Conservation (phyloP, 2,113 vertebrate genomes). For the Ctenomys sociabilis region DNA sequence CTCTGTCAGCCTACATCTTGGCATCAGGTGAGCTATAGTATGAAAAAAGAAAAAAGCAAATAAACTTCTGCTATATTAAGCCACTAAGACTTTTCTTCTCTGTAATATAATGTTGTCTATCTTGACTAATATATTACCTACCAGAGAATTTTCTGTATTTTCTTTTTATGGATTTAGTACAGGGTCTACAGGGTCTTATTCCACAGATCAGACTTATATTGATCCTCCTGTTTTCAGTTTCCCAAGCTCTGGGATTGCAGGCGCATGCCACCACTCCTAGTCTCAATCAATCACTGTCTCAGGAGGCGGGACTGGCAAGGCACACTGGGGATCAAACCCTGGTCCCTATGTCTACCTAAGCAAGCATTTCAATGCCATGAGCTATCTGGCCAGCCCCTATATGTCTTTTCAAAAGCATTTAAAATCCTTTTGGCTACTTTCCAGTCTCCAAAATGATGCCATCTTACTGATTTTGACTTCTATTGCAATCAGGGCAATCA, state of each 20-base stretch:
- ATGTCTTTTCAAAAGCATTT: background rate
- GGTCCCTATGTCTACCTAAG: too few species aligned
- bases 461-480: background rate
- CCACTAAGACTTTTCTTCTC: background rate
- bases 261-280: too few species aligned
- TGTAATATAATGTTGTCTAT: background rate
- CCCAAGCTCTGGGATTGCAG: too few species aligned
- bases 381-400: background rate
- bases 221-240: too few species aligned
- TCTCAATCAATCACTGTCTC: too few species aligned
- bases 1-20: background rate
- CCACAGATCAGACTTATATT: too few species aligned
- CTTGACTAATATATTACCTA: background rate
- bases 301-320: too few species aligned
- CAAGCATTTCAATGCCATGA: too few species aligned
- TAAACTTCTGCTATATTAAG: background rate
- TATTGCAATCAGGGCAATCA: background rate
- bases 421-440: background rate
- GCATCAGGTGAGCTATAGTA: background rate
- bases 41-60: background rate
- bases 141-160: background rate
- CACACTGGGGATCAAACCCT: too few species aligned
- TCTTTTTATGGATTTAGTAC: background rate
- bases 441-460: background rate
- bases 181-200: too few species aligned